Base-by-base conservation (phyloP, 2,888 invertebrate species). In the Antitype chi region DNA sequence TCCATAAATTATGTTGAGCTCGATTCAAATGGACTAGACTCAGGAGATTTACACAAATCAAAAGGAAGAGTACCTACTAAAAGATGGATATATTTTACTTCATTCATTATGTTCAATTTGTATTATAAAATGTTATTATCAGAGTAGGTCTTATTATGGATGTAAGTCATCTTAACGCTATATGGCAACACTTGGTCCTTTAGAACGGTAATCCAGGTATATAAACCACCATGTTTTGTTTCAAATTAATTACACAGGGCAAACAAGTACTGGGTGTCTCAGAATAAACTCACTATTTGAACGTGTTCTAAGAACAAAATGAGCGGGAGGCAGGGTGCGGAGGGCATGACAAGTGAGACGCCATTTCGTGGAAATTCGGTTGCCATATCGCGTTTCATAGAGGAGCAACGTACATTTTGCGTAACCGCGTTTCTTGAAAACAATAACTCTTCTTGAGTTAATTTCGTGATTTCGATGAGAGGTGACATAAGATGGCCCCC, bases 81-180 rank as follows among this genome's bases (percentile, higher is more conserved):
- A 70, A 23, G 25, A 52, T 32, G 13, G 43, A 53, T n/a, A 25
- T 23, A 32, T 73, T 49, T 17, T 32, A 47, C 32, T 57, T 55
- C n/a, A 15, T 32, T n/a, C 20, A 74, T 25, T 32, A 55, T 17
- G 25, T 17, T 57, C n/a, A 32, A 60, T 60, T 28, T 49, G 71
- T 63, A 32, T 78, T 75, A 53, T 75, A 57, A 76, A 68, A 66
- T 66, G 28, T 69, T 77, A 64, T 75, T 47, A 76, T 76, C 64
- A 78, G 76, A n/a, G 74, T 28, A 25, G 63, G 55, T 75, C 73
- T 67, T 60, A 52, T 64, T 75, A 52, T 77, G 70, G 70, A 80
- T 79, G 23, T 68, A 70, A 68, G 59, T 73, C 49, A 53, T 28
- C 69, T 55, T 55, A 70, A 83, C 76, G 74, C 69, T 78, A 11